Evolutionary conservation across 2,113 vertebrate genomes (phyloP), one percentile per base, ranked within the genome.

Genomic region (Lathamus discolor): DNA sequence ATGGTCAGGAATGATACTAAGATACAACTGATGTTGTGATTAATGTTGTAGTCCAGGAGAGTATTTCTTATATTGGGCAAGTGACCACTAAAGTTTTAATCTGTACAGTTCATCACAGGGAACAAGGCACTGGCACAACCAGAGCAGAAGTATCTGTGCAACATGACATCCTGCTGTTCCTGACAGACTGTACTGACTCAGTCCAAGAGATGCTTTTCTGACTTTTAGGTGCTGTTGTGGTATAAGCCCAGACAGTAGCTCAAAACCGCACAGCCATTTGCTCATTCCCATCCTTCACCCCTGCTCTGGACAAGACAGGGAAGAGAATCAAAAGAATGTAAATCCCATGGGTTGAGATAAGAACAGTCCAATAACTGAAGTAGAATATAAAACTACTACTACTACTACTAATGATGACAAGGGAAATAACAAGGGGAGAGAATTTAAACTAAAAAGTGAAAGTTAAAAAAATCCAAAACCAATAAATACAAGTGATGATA

Each of bases 91-190:
- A 77, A 18, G 6, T 9, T 59, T 70, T 92, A 46, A 29, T 37
- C 51, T 70, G 33, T 5, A 7, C 39, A 7, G 28, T 17, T 75
- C 46, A 37, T 35, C 55, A 49, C 1, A 2, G 13, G 3, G 31
- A 75, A 27, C 13, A 49, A 84, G 7, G 4, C 0, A 1, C 35
- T 13, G 22, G 12, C 2, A 2, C 13, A 46, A 33, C 25, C 51
- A 43, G 13, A 43, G 63, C 9, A 55, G 48, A 74, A 46, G 3
- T 41, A 51, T 18, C 33, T 74, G 25, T 52, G 43, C 27, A 46
- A 62, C 33, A 49, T 7, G 6, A 67, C 17, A 16, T 72, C 29
- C 14, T 57, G 9, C 22, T 55, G 24, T 19, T 76, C 35, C 41
- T 88, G 22, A 29, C 11, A 39, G 20, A 44, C 4, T 16, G 13